A percentile compares a stretch with the other conserved stretches of the same genome.
These are phyloP conservation scores for Sylvicapra grimmia DNA, from an alignment of 2,113 vertebrate genomes.

Conservation along the genomic window DNA sequence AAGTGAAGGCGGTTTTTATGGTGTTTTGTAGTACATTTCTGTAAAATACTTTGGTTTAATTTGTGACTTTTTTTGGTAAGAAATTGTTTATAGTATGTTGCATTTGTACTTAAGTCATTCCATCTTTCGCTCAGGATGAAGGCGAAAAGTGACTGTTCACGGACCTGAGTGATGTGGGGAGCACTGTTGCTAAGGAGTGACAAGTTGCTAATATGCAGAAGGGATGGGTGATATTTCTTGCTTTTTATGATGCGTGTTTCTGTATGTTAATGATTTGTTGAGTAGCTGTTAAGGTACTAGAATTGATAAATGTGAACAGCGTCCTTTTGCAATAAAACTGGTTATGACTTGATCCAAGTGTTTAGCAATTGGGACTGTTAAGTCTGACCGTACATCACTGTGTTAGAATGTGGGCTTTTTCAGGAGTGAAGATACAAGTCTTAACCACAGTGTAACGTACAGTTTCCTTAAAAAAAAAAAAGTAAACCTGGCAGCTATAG, in stretches of 20 bases:
- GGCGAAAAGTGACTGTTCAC: background rate
- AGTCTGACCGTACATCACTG: background rate
- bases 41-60: background rate
- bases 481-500: slow-evolving; percentile 88
- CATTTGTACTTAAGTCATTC: background rate
- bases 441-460: background rate
- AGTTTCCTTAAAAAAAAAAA: slow-evolving; percentile 47
- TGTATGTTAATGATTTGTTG: background rate
- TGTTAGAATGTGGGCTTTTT: background rate
- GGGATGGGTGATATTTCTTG: background rate
- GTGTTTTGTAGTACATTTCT: background rate
- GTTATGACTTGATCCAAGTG: background rate
- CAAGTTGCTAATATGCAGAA: background rate
- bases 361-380: background rate
- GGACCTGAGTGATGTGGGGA: background rate
- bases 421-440: background rate
- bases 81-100: background rate
- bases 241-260: background rate
- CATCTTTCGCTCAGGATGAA: background rate
- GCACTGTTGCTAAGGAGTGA: background rate
- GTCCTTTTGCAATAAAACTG: background rate
- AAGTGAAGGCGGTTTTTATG: background rate
- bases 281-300: background rate
- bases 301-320: background rate
- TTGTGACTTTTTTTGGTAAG: background rate